These are phyloP conservation scores for Brachionus paranguensis DNA, from an alignment of 1,140 invertebrate species.

Conservation along the genomic window DNA sequence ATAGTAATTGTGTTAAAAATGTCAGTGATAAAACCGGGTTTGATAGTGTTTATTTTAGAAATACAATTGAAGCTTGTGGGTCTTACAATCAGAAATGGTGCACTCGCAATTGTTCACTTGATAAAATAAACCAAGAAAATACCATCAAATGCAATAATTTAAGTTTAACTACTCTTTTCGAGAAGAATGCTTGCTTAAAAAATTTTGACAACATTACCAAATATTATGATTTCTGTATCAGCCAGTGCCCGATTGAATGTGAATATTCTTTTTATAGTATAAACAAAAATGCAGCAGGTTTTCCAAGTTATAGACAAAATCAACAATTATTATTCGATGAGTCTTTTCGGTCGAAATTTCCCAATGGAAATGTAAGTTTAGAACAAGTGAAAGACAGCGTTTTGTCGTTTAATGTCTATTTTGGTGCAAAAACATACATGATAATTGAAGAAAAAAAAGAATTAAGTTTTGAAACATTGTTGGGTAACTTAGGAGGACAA, in stretches of 20 bases:
- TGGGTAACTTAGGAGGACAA: conserved; percentile 2
- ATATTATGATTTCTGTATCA: background rate
- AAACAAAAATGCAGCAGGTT: background rate
- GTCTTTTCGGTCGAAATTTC: background rate
- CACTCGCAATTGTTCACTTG: background rate
- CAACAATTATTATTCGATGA: background rate
- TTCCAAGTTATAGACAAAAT: background rate
- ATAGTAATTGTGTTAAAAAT: conserved; percentile 1
- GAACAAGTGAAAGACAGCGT: background rate
- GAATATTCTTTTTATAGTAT: background rate
- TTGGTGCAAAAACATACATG: background rate
- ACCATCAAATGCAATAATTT: background rate
- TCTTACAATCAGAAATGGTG: background rate
- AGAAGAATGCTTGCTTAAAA: background rate
- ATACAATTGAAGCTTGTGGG: background rate
- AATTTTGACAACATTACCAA: background rate
- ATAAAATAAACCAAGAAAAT: background rate
- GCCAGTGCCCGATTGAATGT: conserved; percentile 19
- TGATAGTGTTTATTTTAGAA: background rate
- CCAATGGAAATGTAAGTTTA: background rate
- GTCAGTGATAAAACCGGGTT: background rate
- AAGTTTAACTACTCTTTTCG: background rate
- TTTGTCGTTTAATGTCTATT: conserved; percentile 14
- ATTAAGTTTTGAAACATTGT: background rate
- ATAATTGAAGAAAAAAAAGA: background rate